Conservation (phyloP, 2,888 invertebrate species). For the Carcina quercana region DNA sequence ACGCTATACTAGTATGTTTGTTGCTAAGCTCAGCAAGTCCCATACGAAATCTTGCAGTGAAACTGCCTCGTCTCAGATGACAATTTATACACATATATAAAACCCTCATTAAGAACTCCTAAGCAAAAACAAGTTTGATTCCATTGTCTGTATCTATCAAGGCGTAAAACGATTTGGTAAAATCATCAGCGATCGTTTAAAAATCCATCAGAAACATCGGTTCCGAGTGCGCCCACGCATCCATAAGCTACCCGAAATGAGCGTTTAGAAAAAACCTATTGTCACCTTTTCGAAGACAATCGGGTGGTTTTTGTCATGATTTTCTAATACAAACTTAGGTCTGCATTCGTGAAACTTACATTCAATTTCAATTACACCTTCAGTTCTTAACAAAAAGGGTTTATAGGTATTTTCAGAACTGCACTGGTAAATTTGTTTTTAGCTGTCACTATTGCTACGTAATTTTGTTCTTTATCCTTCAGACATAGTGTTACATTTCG, state of each 20-base stretch:
- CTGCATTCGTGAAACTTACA: background rate
- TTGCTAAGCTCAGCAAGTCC: too few species aligned
- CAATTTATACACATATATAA: too few species aligned
- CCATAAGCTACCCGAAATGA: slow-evolving; percentile 68
- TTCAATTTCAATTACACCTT: slow-evolving; percentile 11
- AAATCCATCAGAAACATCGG: slow-evolving; percentile 47
- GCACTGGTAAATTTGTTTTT: slow-evolving; percentile 1
- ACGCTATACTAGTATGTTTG: too few species aligned
- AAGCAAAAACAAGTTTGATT: too few species aligned
- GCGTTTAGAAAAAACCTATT: slow-evolving; percentile 47
- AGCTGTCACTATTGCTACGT: slow-evolving; percentile 17
- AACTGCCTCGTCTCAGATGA: too few species aligned
- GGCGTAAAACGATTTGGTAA: slow-evolving; percentile 1
- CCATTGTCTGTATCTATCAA: slow-evolving; percentile 1
- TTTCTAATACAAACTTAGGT: slow-evolving; percentile 25
- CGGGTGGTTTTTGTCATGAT: slow-evolving; percentile 43
- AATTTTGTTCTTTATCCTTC: slow-evolving; percentile 36
- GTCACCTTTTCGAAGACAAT: slow-evolving; percentile 67
- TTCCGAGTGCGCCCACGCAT: too few species aligned
- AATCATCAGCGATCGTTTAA: slow-evolving; percentile 46
- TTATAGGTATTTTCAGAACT: background rate
- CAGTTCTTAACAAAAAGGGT: slow-evolving; percentile 11
- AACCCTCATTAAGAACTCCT: too few species aligned
- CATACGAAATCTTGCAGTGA: too few species aligned
- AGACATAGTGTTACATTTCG: slow-evolving; percentile 32